Conservation (phyloP, 2,113 vertebrate species). For the Campylomormyrus tamandua region DNA sequence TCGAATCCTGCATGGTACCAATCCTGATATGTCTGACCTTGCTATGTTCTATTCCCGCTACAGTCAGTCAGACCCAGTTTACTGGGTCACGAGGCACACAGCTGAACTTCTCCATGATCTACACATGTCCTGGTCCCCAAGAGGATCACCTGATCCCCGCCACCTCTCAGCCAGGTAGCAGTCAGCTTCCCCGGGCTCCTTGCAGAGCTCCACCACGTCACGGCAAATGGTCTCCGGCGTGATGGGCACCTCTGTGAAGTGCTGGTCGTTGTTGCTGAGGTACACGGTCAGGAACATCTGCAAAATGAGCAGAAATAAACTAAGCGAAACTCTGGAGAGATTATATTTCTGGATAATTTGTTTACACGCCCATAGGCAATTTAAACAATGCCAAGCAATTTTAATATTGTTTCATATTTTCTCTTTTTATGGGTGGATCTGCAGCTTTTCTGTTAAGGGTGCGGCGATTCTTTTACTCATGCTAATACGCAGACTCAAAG, state of each 20-base stretch:
- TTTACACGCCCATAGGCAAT: neutral
- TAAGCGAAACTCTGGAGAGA: neutral
- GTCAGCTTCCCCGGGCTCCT: constrained; percentile 82
- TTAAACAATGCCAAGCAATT: neutral
- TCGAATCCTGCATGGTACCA: neutral
- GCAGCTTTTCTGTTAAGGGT: neutral
- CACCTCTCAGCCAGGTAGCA: constrained; percentile 91
- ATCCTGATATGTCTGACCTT: neutral
- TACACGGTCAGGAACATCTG: constrained; percentile 98
- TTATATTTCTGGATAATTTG: neutral
- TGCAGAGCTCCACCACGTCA: constrained; percentile 94
- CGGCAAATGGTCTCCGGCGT: constrained; percentile 85
- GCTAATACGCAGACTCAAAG: neutral
- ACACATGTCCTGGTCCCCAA: neutral
- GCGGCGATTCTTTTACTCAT: neutral
- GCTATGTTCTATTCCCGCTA: neutral
- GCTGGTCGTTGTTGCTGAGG: constrained; percentile 97
- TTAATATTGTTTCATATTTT: neutral
- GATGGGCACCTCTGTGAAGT: constrained; percentile 94
- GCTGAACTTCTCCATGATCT: neutral
- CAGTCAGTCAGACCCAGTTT: neutral
- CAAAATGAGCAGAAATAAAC: constrained; percentile 19
- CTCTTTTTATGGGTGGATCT: neutral
- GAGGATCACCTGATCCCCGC: constrained; percentile 80
- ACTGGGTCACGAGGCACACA: neutral